Base-by-base conservation (phyloP, 2,113 vertebrate species). In the Carassius gibelio region DNA sequence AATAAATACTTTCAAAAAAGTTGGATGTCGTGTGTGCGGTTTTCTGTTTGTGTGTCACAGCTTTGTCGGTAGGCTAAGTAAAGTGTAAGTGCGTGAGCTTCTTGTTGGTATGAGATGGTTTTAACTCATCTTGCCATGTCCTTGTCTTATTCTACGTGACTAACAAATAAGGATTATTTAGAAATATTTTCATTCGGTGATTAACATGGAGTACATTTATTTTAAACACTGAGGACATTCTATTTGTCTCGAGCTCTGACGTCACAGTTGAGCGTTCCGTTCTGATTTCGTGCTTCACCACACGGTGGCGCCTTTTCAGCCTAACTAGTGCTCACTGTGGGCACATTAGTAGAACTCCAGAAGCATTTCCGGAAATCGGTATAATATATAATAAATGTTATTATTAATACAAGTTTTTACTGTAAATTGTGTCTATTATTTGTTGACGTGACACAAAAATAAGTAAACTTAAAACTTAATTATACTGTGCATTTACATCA, bases 1-100 rank as follows among this genome's bases (percentile, higher is more conserved):
- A 89, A 91, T 83, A 88, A 76, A 71, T 92, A 91, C 80, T 77
- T 89, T 2, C 88, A 91, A 90, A 88, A 6, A 71, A 84, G 89
- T 86, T 84, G 34, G 74, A 5, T 83, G 55, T 8, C 69, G 66
- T 81, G 21, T 83, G 38, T 42, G 42, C 9, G 76, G 50, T 74
- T 3, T 50, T 50, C 0, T 50, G 0, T 50, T 3, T 7, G 8
- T 8, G 42, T 45, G 23, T 62, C 59, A 21, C 19, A 13, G 13
- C 42, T 45, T 45, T 45, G 42, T 9, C 8, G 9, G 8, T 64
- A 26, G 5, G 42, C 42, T 66, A 17, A 66, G 21, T 66, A 34
- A 30, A 66, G 23, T 14, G 1, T 17, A 14, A 66, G 11, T 0
- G 11, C 45, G 0, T 4, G n/a, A 2, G 61, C 48, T 59, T 59